Base-by-base conservation (phyloP, 2,113 vertebrate genomes). In the Anoura caudifer region DNA sequence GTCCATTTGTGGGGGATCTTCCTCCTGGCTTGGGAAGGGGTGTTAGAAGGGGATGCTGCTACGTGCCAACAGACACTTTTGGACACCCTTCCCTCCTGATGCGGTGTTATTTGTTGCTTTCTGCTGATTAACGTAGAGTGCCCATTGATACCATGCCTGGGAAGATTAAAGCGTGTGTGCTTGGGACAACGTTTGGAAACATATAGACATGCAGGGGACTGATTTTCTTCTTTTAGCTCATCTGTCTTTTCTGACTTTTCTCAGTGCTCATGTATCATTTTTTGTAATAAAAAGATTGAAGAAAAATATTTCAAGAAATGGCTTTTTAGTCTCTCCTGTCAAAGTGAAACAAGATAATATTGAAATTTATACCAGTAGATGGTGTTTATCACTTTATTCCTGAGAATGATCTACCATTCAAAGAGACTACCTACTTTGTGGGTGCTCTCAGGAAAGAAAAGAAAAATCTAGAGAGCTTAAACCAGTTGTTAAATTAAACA, bases 221-320 rank as follows among this genome's bases (percentile, higher is more conserved):
- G 33, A 14, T 70, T 83, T 87, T 63, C 76, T 90, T 56, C 69
- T 45, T n/a, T 87, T 79, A 63, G 81, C 52, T 81, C 73, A 28
- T 54, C 7, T 52, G 54, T 65, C 47, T 73, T 84, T 92, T 92
- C 79, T 91, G 81, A 90, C 47, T 69, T 72, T 89, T 70, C 59
- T 76, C 43, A 41, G 26, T 63, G 45, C 31, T 56, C 52, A 24
- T 77, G 14, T 56, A 73, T 70, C 59, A 65, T 56, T 70, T 84
- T 77, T 73, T 72, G 8, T 82, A 56, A 73, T 65, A 33, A 91
- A 76, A 69, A 45, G 24, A 82, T 47, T 87, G 52, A 79, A 87
- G 50, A 92, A 77, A 95, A 87, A 43, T 84, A 84, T 45, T 63
- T 95, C 83, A 87, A 93, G 81, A 86, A 95, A 83, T 69, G 76